These are phyloP conservation scores for Alosa sapidissima DNA, from an alignment of 2,797 vertebrate species.

Conservation along the genomic window DNA sequence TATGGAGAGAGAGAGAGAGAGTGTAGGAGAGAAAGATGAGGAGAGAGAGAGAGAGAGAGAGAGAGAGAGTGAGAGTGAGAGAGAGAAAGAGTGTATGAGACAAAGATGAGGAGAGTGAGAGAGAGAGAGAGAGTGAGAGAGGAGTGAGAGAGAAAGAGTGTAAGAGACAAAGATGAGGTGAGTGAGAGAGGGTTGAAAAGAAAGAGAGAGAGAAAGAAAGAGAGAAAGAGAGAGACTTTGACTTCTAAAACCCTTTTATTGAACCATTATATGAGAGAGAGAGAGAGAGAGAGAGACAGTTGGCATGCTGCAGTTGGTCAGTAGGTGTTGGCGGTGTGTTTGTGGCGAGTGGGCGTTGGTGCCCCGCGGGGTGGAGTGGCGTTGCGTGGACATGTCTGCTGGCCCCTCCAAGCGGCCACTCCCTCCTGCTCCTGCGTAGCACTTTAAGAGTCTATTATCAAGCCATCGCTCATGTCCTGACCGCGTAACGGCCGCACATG, in stretches of 20 bases:
- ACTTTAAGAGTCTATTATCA: slow-evolving; percentile 12
- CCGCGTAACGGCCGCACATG: background rate
- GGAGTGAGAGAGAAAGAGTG: slow-evolving; percentile 26
- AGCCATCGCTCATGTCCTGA: background rate
- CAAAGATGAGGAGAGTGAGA: background rate
- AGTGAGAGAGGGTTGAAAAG: too few relatives aligned
- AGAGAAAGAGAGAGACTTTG: background rate
- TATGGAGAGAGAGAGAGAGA: background rate
- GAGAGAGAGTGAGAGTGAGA: background rate
- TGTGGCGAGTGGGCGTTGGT: background rate
- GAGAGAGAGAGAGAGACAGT: background rate
- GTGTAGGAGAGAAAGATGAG: background rate
- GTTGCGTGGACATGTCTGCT: background rate
- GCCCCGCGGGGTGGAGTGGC: background rate
- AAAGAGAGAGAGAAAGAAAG: background rate
- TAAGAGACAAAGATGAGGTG: slow-evolving; percentile 42
- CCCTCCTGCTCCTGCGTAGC: background rate
- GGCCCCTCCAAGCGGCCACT: background rate
- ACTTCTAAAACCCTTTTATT: too few relatives aligned
- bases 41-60: background rate
- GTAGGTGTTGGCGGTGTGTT: background rate
- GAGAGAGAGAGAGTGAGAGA: slow-evolving; percentile 24
- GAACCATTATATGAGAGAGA: background rate
- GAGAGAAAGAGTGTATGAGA: background rate
- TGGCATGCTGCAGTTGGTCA: background rate